Evolutionary conservation across 2,797 vertebrate genomes (phyloP).

Genomic region (Spheniscus humboldti): DNA sequence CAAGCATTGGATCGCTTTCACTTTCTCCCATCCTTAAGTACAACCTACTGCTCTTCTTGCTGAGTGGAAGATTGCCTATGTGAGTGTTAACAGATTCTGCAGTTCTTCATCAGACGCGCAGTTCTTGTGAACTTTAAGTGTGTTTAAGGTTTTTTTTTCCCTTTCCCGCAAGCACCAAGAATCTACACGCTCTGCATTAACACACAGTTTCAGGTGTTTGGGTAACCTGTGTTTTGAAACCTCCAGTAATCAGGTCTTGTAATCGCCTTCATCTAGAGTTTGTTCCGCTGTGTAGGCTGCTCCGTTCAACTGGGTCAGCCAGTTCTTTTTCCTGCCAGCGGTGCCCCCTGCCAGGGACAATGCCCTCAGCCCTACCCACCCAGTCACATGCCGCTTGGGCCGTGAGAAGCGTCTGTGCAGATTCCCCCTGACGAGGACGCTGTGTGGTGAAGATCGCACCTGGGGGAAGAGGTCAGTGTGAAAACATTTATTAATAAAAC

Average conservation of each 20-base stretch:
- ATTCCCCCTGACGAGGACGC: neutral
- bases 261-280: neutral
- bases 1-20: neutral
- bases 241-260: neutral
- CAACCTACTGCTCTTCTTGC: neutral
- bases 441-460: neutral
- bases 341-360: neutral
- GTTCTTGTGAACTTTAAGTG: neutral
- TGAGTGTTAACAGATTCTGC: neutral
- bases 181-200: neutral
- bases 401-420: fast-evolving
- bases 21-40: neutral
- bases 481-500: neutral
- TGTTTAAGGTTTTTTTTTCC: neutral
- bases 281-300: neutral
- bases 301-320: neutral
- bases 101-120: neutral
- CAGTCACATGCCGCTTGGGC: fast-evolving
- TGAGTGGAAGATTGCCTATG: neutral
- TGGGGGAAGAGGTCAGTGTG: neutral
- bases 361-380: neutral
- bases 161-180: neutral
- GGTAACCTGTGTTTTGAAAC: constrained; percentile 2
- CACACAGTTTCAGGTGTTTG: neutral
- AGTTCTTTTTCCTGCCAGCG: neutral